A percentile compares a stretch with the other conserved stretches of the same genome.
Evolutionary conservation across 2,888 invertebrate genomes (phyloP).

Genomic region (Cephus pygmeus): DNA sequence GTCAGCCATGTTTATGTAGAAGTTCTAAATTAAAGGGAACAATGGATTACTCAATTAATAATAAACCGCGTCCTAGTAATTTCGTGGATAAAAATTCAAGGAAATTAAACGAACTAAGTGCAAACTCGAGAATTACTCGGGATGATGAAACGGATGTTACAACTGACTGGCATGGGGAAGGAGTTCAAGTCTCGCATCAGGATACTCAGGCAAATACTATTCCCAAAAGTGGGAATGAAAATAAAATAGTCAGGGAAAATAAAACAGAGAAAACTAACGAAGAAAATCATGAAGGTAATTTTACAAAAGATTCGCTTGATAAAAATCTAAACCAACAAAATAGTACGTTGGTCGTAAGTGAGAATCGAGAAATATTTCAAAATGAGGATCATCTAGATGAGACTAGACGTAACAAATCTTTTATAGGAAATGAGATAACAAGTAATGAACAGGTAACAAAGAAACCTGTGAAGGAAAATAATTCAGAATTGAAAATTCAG

Average conservation of each 20-base stretch:
- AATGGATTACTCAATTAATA: neutral
- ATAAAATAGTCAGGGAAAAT: neutral
- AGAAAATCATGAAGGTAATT: neutral
- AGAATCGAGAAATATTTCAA: neutral
- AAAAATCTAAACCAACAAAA: neutral
- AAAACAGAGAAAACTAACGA: neutral
- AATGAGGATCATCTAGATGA: neutral
- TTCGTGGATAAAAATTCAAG: neutral
- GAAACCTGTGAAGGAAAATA: neutral
- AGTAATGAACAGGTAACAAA: neutral
- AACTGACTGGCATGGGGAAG: neutral
- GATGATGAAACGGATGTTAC: neutral
- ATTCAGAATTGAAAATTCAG: neutral
- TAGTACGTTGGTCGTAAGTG: too few relatives aligned
- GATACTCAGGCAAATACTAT: neutral
- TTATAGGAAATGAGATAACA: neutral
- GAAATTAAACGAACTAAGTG: neutral
- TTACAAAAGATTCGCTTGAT: neutral
- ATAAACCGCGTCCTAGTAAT: neutral
- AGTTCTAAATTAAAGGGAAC: neutral
- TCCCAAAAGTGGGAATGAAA: neutral
- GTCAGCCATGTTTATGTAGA: neutral
- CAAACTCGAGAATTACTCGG: neutral
- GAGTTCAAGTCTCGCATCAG: neutral
- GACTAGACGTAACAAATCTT: neutral